Evolutionary conservation across 2,888 invertebrate genomes (phyloP).

Genomic region (Alloscopus bannaensis): DNA sequence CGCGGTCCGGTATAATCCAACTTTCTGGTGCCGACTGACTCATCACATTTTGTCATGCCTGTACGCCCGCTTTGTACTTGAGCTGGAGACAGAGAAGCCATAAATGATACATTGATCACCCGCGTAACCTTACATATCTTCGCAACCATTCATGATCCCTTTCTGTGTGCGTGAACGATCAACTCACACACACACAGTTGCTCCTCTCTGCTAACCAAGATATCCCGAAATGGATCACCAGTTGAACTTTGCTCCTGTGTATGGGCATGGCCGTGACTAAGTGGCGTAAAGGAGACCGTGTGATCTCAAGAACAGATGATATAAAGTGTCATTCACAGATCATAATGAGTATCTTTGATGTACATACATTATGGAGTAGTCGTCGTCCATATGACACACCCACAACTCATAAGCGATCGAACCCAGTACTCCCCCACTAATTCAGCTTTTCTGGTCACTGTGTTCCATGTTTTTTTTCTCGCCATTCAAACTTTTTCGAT

Average conservation of each 20-base stretch:
- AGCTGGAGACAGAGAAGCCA: constrained; percentile 17
- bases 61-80: constrained; percentile 9
- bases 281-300: constrained; percentile 37
- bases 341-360: constrained; percentile 18
- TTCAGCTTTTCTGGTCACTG: no score
- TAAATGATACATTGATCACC: neutral
- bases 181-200: neutral
- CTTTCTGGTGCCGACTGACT: constrained; percentile 22
- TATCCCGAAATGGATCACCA: constrained; percentile 42
- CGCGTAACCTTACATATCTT: neutral
- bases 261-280: constrained; percentile 60
- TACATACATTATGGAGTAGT: constrained; percentile 1
- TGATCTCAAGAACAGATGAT: constrained; percentile 60
- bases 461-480: no score
- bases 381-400: constrained; percentile 59
- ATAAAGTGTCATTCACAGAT: constrained; percentile 55
- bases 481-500: no score
- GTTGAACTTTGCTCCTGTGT: constrained; percentile 59
- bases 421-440: no score
- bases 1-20: no score
- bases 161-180: no score
- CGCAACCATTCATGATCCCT: neutral
- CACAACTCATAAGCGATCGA: no score
- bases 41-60: constrained; percentile 1
- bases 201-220: constrained; percentile 21